These are phyloP conservation scores for Archocentrus centrarchus DNA, from an alignment of 2,113 vertebrate species.

Conservation along the genomic window DNA sequence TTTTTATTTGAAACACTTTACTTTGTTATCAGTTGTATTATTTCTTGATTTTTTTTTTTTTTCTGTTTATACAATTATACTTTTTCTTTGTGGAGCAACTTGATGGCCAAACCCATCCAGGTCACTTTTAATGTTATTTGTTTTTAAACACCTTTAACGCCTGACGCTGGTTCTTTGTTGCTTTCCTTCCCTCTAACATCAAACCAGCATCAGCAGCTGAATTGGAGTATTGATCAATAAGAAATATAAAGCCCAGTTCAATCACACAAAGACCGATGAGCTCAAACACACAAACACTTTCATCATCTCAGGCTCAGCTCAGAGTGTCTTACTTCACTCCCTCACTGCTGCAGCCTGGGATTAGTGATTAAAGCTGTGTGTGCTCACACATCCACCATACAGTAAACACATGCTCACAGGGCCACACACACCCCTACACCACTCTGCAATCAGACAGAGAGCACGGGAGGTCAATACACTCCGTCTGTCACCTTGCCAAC, in stretches of 20 bases:
- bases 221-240: background rate
- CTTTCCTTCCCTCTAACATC: background rate
- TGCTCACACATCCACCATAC: slow-evolving; percentile 45
- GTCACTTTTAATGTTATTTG: too few species aligned
- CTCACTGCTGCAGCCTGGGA: slow-evolving; percentile 43
- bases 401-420: slow-evolving; percentile 23
- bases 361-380: slow-evolving; percentile 62
- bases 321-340: slow-evolving; percentile 55
- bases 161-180: background rate
- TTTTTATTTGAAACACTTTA: background rate
- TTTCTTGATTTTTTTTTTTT: too few species aligned
- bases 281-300: slow-evolving; percentile 14
- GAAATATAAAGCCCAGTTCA: background rate
- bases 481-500: slow-evolving; percentile 68
- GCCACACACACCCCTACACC: slow-evolving; percentile 17
- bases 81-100: too few species aligned
- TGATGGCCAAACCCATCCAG: background rate
- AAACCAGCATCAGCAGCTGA: background rate
- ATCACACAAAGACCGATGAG: background rate
- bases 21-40: too few species aligned
- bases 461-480: slow-evolving; percentile 49
- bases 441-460: slow-evolving; percentile 45
- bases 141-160: background rate
- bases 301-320: slow-evolving; percentile 33
- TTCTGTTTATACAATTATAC: too few species aligned